Evolutionary conservation across 2,113 vertebrate genomes (phyloP).

Genomic region (Hippocampus mohnikei): DNA sequence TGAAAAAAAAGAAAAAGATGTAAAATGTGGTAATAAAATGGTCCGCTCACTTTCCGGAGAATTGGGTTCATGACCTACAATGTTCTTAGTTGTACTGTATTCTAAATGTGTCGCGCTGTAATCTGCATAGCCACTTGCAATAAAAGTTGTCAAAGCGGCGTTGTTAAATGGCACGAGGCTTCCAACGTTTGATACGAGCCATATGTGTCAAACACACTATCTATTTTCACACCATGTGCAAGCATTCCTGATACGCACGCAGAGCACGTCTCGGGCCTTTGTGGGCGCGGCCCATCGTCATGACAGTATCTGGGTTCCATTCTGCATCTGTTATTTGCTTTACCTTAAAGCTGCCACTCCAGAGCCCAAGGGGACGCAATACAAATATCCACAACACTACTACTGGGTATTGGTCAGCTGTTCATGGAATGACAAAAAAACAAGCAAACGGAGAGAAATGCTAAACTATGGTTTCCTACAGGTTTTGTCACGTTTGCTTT

Average conservation of each 20-base stretch:
- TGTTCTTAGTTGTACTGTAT: constrained; percentile 33
- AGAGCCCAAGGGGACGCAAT: constrained; percentile 37
- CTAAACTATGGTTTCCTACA: constrained; percentile 29
- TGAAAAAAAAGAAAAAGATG: constrained; percentile 7
- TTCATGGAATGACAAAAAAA: not conserved
- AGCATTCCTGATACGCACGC: constrained; percentile 33
- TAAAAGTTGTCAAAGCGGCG: constrained; percentile 43
- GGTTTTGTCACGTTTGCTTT: constrained; percentile 3
- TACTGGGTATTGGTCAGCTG: constrained; percentile 36
- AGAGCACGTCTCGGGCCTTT: constrained; percentile 13
- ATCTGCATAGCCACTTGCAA: constrained; percentile 39
- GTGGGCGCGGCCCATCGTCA: constrained; percentile 32
- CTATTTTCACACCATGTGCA: constrained; percentile 35
- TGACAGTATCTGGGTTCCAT: constrained; percentile 27
- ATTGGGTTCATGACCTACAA: constrained; percentile 14
- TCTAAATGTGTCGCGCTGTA: constrained; percentile 44
- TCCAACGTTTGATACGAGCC: constrained; percentile 45
- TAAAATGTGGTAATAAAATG: constrained; percentile 16
- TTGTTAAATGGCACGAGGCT: constrained; percentile 40
- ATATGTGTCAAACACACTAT: constrained; percentile 49
- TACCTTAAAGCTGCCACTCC: constrained; percentile 36
- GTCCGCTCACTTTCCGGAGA: constrained; percentile 7
- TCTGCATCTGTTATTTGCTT: constrained; percentile 40
- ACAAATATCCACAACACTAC: constrained; percentile 50
- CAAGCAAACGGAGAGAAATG: not conserved